Percentiles rank a stretch among this genome's conserved stretches.
These are phyloP conservation scores for Rhegmatorhina hoffmannsi DNA, from an alignment of 2,113 vertebrate species.

Conservation along the genomic window DNA sequence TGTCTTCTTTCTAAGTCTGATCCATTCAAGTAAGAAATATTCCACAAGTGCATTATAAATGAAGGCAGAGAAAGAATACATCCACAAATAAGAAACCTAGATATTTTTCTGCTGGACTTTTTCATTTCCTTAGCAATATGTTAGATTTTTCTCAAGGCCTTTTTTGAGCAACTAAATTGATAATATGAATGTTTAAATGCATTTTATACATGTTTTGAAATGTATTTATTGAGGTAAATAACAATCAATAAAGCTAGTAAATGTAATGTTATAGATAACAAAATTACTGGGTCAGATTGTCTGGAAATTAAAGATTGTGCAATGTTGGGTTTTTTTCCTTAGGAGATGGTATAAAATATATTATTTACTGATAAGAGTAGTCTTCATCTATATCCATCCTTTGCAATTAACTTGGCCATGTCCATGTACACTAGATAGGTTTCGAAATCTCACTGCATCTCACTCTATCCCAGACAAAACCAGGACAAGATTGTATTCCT, in stretches of 20 bases:
- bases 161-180: background rate
- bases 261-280: background rate
- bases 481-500: background rate
- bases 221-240: background rate
- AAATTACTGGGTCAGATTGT: background rate
- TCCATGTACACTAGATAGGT: background rate
- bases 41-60: background rate
- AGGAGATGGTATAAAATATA: background rate
- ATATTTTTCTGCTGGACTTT: background rate
- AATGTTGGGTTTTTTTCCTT: rapidly evolving
- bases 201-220: background rate
- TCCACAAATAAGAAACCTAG: background rate
- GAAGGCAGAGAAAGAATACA: background rate
- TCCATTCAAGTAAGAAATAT: background rate
- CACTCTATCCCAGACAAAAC: background rate
- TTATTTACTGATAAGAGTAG: background rate
- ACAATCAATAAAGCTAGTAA: background rate
- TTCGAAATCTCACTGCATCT: background rate
- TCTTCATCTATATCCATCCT: background rate
- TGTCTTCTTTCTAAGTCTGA: background rate
- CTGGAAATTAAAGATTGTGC: background rate
- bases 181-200: background rate
- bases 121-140: background rate
- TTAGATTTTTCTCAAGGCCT: background rate
- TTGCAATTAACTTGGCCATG: background rate